Percentiles rank a stretch among this genome's conserved stretches.
Conservation (phyloP, 2,113 vertebrate species). For the Zosterops lateralis region DNA sequence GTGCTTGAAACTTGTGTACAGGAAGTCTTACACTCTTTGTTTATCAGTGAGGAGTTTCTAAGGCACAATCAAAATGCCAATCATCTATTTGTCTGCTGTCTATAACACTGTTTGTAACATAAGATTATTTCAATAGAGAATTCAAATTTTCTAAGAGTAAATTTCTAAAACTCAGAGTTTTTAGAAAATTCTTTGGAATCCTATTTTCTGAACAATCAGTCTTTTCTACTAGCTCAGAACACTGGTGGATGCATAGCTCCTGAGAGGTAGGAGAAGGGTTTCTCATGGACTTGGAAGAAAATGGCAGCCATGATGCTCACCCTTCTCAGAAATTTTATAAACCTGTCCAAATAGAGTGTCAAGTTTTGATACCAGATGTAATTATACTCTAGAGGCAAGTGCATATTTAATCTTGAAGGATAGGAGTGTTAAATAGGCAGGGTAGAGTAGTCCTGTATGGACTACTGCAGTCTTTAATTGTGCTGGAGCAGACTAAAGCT, state of each 20-base stretch:
- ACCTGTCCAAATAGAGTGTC: background rate
- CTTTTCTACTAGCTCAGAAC: background rate
- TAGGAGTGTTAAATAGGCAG: background rate
- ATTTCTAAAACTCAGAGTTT: background rate
- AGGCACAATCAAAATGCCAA: background rate
- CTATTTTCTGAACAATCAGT: background rate
- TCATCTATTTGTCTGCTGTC: background rate
- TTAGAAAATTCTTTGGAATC: background rate
- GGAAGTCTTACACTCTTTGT: background rate
- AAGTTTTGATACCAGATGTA: background rate
- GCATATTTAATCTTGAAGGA: constrained; percentile 5
- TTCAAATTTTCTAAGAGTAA: background rate
- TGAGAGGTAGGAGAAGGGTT: background rate
- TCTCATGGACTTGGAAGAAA: background rate
- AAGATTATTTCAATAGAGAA: background rate
- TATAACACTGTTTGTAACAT: background rate
- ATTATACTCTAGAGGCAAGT: background rate
- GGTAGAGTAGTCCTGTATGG: background rate
- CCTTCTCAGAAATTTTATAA: background rate
- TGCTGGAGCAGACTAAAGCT: background rate
- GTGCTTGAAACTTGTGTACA: background rate
- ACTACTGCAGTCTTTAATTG: background rate
- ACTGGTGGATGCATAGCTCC: background rate
- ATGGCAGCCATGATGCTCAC: background rate
- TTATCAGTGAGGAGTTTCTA: background rate